Conservation (phyloP, 2,113 vertebrate genomes). For the Pseudorasbora parva region DNA sequence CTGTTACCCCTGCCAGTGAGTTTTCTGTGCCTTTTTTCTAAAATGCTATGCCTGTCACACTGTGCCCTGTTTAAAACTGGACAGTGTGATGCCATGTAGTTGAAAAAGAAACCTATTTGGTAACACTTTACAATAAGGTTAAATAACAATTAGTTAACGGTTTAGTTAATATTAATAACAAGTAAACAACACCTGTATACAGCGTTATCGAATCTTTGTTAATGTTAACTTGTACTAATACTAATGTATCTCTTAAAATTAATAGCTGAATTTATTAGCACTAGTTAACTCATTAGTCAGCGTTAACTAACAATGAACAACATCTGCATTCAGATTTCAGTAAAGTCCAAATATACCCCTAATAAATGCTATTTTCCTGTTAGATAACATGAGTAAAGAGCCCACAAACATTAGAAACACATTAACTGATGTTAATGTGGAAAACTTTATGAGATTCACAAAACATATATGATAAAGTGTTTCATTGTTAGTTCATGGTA, state of each 20-base stretch:
- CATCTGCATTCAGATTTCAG: background rate
- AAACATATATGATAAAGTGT: background rate
- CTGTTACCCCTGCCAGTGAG: slow-evolving; percentile 80
- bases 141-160: background rate
- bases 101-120: background rate
- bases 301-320: background rate
- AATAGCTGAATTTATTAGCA: background rate
- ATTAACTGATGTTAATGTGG: background rate
- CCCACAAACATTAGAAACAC: background rate
- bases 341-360: background rate
- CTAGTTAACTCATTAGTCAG: background rate
- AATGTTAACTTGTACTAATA: background rate
- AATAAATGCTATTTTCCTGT: background rate
- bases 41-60: background rate
- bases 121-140: background rate
- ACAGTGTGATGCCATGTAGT: background rate
- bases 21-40: slow-evolving; percentile 33
- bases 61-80: background rate
- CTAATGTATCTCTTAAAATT: background rate
- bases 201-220: background rate
- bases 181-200: background rate
- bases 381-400: background rate
- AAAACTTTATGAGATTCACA: background rate
- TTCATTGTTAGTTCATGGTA: background rate
- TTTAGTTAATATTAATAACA: background rate